Evolutionary conservation across 2,113 vertebrate species (phyloP), one percentile per base, ranked within the genome.

Genomic region (Neodon shergylaensis): DNA sequence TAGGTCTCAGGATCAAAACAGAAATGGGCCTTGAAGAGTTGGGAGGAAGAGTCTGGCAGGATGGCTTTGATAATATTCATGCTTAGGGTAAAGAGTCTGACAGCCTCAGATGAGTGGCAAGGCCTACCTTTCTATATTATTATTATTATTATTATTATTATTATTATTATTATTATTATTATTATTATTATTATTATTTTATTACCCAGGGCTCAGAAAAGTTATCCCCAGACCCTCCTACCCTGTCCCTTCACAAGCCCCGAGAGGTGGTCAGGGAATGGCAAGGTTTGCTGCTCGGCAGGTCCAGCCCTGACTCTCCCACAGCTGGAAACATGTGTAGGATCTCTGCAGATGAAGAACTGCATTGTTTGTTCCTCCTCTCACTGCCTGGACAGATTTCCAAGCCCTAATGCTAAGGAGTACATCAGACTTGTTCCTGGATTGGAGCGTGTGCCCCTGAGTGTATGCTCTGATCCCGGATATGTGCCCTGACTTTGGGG

Each of bases 381-480:
- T 39, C 13, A 0, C 5, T 8, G 1, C 9, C 28, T 1, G 7
- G 13, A 28, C 1, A 11, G 19, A 2, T 3, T 1, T 19, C 33
- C 26, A 49, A 14, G 3, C 49, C 36, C 4, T 5, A 3, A 52
- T 58, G 36, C 0, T 5, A 61, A 76, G 39, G 42, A 21, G 1
- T 1, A 17, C 74, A 74, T 77, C 42, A n/a, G 61, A 7, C 36
- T 79, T 66, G n/a, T 0, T 47, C 39, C 28, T 63, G 73, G 54
- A 33, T 31, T 28, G 16, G 24, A 47, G 65, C 3, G 4, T 58
- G 58, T 58, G 19, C 58, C 6, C 19, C 19, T 7, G 58, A 21
- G 19, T 5, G 5, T 58, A 21, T 1, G 19, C 58, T 58, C 58
- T 58, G 58, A 58, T 58, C 17, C 54, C 5, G 17, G 66, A 7